Evolutionary conservation across 2,113 vertebrate genomes (phyloP), one percentile per base, ranked within the genome.

Genomic region (Percopsis transmontana): DNA sequence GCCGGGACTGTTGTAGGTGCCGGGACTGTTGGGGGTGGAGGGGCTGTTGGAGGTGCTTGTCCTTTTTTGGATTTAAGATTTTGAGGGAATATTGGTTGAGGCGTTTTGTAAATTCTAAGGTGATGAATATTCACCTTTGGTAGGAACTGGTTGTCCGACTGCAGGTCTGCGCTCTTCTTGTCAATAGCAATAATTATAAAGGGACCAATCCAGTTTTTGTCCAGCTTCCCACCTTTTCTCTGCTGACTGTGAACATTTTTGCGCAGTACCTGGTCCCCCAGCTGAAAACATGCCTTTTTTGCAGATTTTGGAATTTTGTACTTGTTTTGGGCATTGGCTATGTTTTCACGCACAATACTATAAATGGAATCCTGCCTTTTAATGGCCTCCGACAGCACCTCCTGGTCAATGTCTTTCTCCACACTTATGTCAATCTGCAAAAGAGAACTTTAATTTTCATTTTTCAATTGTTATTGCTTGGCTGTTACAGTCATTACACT

Each of bases 341-440:
- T 23, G 18, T 62, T 50, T 48, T 24, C 41, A 20, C 42, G 41
- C 42, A 50, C 19, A 15, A 47, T 12, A 44, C 14, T 21, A 24
- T 16, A 27, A 23, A 27, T 48, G 20, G 23, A 10, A 10, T 62
- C 60, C 44, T 48, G 42, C 14, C 15, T 24, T 50, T 62, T 62
- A 24, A 62, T 50, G 20, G 19, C 60, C 44, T 44, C 41, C 20
- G 44, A 62, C 42, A 62, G 44, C 23, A 62, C 41, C 45, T 48
- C 60, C 13, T 62, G 15, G 23, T 24, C 41, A 47, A 50, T 5
- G 11, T 2, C 19, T 23, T 62, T 45, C 44, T 62, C 60, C 41
- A 62, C 41, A 21, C 41, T 27, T 8, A 9, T 62, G 60, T 62
- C 44, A 44, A 62, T 45, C 60, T 62, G 24, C 51, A 16, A 45